These are phyloP conservation scores for Cricetomys ansorgei DNA, from an alignment of 2,113 vertebrate genomes.

Conservation along the genomic window DNA sequence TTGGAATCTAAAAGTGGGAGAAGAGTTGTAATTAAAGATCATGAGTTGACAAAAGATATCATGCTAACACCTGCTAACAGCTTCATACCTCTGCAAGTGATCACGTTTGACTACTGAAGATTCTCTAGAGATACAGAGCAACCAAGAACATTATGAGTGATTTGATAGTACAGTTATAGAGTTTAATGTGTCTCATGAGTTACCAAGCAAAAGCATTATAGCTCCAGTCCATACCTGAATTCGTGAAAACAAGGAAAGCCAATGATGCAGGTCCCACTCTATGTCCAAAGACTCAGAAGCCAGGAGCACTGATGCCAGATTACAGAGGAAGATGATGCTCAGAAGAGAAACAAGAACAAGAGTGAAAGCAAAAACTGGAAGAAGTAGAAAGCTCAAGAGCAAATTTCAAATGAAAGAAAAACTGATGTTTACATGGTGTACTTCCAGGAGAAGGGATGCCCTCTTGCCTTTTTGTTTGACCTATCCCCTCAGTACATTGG, in stretches of 20 bases:
- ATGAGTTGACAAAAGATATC: background rate
- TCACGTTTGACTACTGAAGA: background rate
- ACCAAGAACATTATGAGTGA: background rate
- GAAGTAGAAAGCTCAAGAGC: too few species aligned
- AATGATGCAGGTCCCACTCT: background rate
- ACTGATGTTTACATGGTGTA: background rate
- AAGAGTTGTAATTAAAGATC: background rate
- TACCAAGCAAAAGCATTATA: accelerated
- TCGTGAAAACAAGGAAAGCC: background rate
- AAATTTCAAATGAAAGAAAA: too few species aligned
- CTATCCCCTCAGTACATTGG: too few species aligned
- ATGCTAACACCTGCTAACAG: background rate
- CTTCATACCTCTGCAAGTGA: accelerated
- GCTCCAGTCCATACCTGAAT: background rate
- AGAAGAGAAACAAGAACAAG: background rate
- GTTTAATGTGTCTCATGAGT: background rate
- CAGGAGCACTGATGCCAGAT: background rate
- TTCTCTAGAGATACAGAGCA: background rate
- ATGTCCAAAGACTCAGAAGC: background rate
- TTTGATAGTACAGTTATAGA: background rate
- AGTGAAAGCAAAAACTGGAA: background rate
- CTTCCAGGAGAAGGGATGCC: background rate
- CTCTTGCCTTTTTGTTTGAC: background rate
- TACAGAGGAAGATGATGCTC: background rate
- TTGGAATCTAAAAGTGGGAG: background rate